phyloP scores from a whole-genome alignment of 2,113 vertebrate genomes.

The Platanista minor region DNA sequence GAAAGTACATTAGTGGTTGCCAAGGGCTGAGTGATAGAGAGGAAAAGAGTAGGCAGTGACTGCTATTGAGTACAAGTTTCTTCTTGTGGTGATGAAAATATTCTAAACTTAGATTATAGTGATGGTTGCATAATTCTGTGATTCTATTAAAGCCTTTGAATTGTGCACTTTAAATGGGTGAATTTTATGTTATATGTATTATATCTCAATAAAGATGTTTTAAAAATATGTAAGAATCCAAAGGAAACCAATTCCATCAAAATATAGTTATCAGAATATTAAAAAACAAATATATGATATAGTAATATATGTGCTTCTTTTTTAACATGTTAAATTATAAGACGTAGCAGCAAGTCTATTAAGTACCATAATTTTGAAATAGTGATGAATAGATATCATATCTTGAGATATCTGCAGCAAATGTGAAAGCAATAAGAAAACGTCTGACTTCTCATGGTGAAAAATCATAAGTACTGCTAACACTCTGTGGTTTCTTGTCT shows the following conservation, averaged over 20 bases:
- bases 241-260: conserved; percentile 16
- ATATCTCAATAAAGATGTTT: neutral
- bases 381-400: neutral
- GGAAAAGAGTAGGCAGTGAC: neutral
- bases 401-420: neutral
- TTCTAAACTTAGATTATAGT: conserved; percentile 2
- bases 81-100: neutral
- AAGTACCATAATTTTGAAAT: neutral
- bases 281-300: neutral
- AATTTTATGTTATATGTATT: neutral
- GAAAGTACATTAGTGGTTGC: neutral
- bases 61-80: neutral
- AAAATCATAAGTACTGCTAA: neutral
- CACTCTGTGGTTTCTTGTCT: neutral
- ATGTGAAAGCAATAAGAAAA: conserved; percentile 13
- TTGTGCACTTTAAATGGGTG: neutral
- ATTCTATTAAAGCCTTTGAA: neutral
- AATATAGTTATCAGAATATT: conserved; percentile 1
- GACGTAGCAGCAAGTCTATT: neutral
- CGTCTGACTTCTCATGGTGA: neutral
- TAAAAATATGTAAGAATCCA: neutral
- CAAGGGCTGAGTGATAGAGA: neutral
- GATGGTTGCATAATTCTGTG: neutral
- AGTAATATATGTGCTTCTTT: neutral
- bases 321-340: neutral